Evolutionary conservation across 1,140 invertebrate species (phyloP), one percentile per base, ranked within the genome.

Genomic region (Chymomyza costata): DNA sequence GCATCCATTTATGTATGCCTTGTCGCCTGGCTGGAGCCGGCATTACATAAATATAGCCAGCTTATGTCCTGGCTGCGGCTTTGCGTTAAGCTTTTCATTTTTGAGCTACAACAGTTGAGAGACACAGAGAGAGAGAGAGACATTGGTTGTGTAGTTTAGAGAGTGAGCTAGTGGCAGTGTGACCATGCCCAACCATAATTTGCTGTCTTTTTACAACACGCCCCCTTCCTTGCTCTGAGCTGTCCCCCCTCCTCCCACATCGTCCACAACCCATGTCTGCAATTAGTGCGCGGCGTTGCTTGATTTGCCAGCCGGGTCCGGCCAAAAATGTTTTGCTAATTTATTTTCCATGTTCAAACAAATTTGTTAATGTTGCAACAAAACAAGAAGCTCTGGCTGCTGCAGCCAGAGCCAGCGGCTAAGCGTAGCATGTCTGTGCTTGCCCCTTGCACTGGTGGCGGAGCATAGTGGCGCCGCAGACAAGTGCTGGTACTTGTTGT

Each of bases 241-340:
- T 3, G 3, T 8, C 41, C 35, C 40, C 31, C n/a, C 1, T 3
- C n/a, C 17, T 1, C 32, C n/a, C 10, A 15, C 16, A 6, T 34
- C 13, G 1, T 34, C 10, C 6, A 0, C 11, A 11, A 1, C 8
- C 2, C 1, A 17, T 25, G 14, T 10, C 32, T 56, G 62, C 62
- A 71, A 76, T 76, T 76, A 76, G 70, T 63, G 71, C 66, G 62
- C 71, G 73, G 50, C 50, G 53, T n/a, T n/a, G n/a, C 47, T 59
- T 80, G 71, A 76, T 66, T 76, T 78, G 62, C 66, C 50, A 63
- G 62, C 57, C 54, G 53, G 43, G 59, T 48, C 44, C 46, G 56
- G 1, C 71, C 71, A 78, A 82, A 82, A 83, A 82, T 84, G 82
- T 84, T 80, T n/a, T 84, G 76, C 82, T 84, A 84, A 84, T 84